Conservation (phyloP, 2,888 invertebrate species). For the Stenurella melanura region DNA sequence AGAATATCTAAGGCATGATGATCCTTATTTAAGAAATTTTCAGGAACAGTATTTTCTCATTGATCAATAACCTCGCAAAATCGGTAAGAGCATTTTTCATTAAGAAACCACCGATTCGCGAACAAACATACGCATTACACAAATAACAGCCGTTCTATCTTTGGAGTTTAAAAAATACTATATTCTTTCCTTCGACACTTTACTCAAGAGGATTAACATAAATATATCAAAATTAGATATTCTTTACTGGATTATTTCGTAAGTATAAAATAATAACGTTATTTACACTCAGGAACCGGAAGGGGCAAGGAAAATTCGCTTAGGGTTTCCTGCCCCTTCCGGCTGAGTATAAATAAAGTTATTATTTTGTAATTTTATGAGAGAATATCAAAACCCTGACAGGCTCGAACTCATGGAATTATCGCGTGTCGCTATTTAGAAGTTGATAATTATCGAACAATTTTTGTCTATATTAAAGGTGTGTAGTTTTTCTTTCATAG, state of each 20-base stretch:
- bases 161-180: too few relatives aligned
- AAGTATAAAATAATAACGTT: constrained; percentile 2
- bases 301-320: neutral
- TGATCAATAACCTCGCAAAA: too few relatives aligned
- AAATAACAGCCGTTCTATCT: too few relatives aligned
- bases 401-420: constrained; percentile 2
- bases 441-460: constrained; percentile 8
- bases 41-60: too few relatives aligned
- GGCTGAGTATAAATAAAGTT: neutral
- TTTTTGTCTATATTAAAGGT: neutral
- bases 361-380: constrained; percentile 7
- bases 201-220: too few relatives aligned
- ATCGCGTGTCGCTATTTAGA: constrained; percentile 11
- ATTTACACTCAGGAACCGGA: neutral
- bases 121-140: too few relatives aligned
- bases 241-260: neutral
- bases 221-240: neutral
- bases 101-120: too few relatives aligned
- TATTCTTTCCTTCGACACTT: too few relatives aligned
- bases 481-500: too few relatives aligned
- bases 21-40: too few relatives aligned
- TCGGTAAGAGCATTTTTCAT: too few relatives aligned
- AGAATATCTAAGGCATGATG: too few relatives aligned
- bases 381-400: constrained; percentile 1
- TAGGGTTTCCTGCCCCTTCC: neutral